A percentile compares a stretch with the other conserved stretches of the same genome.
phyloP scores from a whole-genome alignment of 2,797 vertebrate species.

The Acanthurus lineatus region DNA sequence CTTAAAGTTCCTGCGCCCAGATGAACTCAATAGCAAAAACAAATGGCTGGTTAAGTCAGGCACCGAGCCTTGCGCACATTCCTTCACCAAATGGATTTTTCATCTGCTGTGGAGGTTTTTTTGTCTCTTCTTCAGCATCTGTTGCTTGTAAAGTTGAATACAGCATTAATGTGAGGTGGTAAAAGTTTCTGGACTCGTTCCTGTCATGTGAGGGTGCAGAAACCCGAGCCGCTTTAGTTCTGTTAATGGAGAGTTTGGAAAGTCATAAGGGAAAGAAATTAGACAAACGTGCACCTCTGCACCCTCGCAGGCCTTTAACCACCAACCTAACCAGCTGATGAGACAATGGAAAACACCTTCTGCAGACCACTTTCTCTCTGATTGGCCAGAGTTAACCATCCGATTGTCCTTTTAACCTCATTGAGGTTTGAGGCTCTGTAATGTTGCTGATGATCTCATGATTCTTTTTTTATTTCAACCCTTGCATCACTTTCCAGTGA shows the following conservation, averaged over 20 bases:
- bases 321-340: no score
- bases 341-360: neutral
- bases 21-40: conserved; percentile 65
- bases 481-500: neutral
- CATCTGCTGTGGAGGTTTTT: conserved; percentile 50
- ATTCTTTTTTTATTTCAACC: neutral
- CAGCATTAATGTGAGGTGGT: conserved; percentile 47
- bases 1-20: conserved; percentile 58
- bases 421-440: neutral
- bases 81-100: conserved; percentile 66
- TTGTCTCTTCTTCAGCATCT: conserved; percentile 61
- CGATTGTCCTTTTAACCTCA: neutral
- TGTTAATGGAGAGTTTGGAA: conserved; percentile 29
- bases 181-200: conserved; percentile 47
- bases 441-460: neutral
- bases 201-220: conserved; percentile 40
- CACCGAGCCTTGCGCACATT: conserved; percentile 49
- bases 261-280: conserved; percentile 24
- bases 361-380: neutral
- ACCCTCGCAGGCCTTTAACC: neutral
- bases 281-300: neutral
- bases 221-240: conserved; percentile 7
- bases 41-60: conserved; percentile 61
- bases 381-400: neutral
- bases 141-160: conserved; percentile 40